A percentile compares a stretch with the other conserved stretches of the same genome.
Evolutionary conservation across 1,140 invertebrate species (phyloP).

Genomic region (roundworm (Caenorhabditis elegans)): WBcel235 BX284605.5:9528501-9529000

Average conservation of each 20-base stretch:
- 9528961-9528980: not conserved
- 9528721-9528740: not conserved
- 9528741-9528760: slow-evolving; percentile 7
- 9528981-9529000: not conserved
- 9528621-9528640: not conserved
- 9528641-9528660: not conserved
- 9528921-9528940: too few species aligned
- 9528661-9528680: not conserved
- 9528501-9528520: not conserved
- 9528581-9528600: slow-evolving; percentile 10
- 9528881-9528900: too few species aligned
- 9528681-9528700: slow-evolving; percentile 24
- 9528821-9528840: too few species aligned
- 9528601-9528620: slow-evolving; percentile 22
- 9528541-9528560: slow-evolving; percentile 26
- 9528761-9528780: not conserved
- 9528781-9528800: not conserved
- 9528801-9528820: too few species aligned
- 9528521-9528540: slow-evolving; percentile 35
- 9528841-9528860: too few species aligned
- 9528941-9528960: not conserved
- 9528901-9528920: too few species aligned
- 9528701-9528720: not conserved
- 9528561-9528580: slow-evolving; percentile 23
- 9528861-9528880: too few species aligned